These are phyloP conservation scores for Diploscapter pachys DNA, from an alignment of 1,140 invertebrate genomes.

Conservation along the genomic window DNA sequence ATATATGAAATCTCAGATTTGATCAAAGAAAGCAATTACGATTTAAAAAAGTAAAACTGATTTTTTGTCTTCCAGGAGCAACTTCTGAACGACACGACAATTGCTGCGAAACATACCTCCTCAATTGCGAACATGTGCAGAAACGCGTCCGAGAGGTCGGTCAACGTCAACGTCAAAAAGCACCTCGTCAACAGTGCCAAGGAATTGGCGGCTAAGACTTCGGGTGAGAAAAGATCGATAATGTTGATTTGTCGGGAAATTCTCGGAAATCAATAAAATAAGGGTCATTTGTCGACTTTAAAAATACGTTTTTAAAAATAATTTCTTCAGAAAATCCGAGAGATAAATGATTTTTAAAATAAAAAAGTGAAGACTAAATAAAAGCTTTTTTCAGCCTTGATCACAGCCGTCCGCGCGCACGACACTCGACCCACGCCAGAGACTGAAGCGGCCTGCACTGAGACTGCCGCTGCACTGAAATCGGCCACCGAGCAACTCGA, in stretches of 20 bases:
- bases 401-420: conserved; percentile 90
- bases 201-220: conserved; percentile 90
- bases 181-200: conserved; percentile 96
- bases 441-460: conserved; percentile 73
- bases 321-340: too few relatives aligned
- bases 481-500: conserved; percentile 88
- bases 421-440: conserved; percentile 70
- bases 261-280: too few relatives aligned
- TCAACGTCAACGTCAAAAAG: conserved; percentile 82
- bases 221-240: conserved; percentile 40
- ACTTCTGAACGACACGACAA: conserved; percentile 68
- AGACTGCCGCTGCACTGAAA: conserved; percentile 78
- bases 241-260: too few relatives aligned
- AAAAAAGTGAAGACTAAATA: too few relatives aligned
- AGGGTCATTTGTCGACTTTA: too few relatives aligned
- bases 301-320: too few relatives aligned
- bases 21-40: background rate
- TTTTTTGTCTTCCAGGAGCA: background rate
- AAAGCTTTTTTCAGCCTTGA: conserved; percentile 64
- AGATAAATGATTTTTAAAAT: too few relatives aligned
- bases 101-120: conserved; percentile 92
- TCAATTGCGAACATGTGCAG: conserved; percentile 90
- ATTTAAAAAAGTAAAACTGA: background rate
- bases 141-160: conserved; percentile 82
- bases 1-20: background rate